Base-by-base conservation (phyloP, 2,888 invertebrate genomes). In the Cheilosia vulpina region DNA sequence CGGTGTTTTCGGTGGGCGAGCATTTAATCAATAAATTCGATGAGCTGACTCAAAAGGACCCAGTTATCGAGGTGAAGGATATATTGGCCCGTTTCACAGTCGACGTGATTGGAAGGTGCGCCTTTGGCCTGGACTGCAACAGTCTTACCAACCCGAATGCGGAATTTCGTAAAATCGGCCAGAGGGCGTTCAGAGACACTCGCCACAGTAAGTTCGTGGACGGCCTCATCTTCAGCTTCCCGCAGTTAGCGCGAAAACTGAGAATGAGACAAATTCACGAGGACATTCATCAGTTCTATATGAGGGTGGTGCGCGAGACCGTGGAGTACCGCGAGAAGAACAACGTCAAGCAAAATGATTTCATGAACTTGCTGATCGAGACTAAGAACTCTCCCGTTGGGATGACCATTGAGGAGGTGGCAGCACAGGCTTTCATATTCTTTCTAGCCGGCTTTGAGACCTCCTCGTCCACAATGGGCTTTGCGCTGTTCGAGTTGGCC, bases 361-460 rank as follows among this genome's bases (percentile, higher is more conserved):
- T 94, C 87, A 89, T 95, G 65, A 93, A 94, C 87, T 88, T 94
- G 1, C 89, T 94, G 62, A 91, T 94, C 27, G 92, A 94, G 50
- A 88, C 94, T 24, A 93, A 93, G 87, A 92, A 93, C 55, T 91
- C 93, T 78, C 93, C 52, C 87, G 90, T 73, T 87, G 77, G 75
- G 1, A 62, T 88, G 4, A 77, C 91, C 0, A 77, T 87, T 0
- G 89, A 90, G 17, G 88, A 91, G 78, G 89, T 92, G 13, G 89
- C 90, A 1, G 92, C 92, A 0, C 91, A 92, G 57, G 88, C 90
- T 0, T 92, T 91, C 72, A 88, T 90, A 0, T 92, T 91, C 60
- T 88, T 92, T 9, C 38, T 90, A 15, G 91, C 94, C 7, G 95
- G 95, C 0, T 94, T 95, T 87, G 94, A 94, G 89, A 94, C 95